A percentile compares a stretch with the other conserved stretches of the same genome.
These are phyloP conservation scores for Tetraodon nigroviridis DNA, from an alignment of 2,113 vertebrate species.

Conservation along the genomic window DNA sequence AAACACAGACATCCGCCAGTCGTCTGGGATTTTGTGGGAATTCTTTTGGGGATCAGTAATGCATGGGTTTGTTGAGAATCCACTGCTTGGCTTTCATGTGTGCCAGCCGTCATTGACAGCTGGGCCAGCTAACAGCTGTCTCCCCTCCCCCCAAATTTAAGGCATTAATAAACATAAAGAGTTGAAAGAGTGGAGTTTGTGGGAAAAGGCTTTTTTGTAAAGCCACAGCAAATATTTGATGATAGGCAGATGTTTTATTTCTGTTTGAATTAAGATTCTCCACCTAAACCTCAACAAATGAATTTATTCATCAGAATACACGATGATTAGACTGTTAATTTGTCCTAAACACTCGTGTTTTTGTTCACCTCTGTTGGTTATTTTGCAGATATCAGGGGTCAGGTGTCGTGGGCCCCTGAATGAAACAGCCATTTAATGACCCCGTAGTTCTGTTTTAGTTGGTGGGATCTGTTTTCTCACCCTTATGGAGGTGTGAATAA, in stretches of 20 bases:
- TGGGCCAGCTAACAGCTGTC: constrained; percentile 60
- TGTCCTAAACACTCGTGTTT: no score
- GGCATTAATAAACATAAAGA: constrained; percentile 44
- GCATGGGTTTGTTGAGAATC: constrained; percentile 58
- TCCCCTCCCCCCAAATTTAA: constrained; percentile 41
- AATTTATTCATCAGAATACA: no score
- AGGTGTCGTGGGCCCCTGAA: no score
- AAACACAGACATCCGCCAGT: constrained; percentile 39
- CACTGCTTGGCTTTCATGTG: constrained; percentile 44
- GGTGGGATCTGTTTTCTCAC: no score
- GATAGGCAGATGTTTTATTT: no score
- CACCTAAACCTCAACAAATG: no score
- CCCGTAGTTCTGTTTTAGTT: no score
- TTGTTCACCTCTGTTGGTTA: neutral
- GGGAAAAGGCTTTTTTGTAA: neutral
- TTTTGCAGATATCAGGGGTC: neutral
- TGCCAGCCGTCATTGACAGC: constrained; percentile 56
- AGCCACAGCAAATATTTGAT: neutral
- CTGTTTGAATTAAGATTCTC: neutral
- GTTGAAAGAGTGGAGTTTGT: constrained; percentile 19
- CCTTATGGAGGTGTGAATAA: no score
- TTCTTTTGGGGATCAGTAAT: constrained; percentile 47
- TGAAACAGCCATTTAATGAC: no score
- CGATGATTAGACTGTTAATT: no score
- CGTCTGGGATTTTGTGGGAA: constrained; percentile 42